These are phyloP conservation scores for Amphiprion percula DNA, from an alignment of 2,113 vertebrate genomes.

Conservation along the genomic window DNA sequence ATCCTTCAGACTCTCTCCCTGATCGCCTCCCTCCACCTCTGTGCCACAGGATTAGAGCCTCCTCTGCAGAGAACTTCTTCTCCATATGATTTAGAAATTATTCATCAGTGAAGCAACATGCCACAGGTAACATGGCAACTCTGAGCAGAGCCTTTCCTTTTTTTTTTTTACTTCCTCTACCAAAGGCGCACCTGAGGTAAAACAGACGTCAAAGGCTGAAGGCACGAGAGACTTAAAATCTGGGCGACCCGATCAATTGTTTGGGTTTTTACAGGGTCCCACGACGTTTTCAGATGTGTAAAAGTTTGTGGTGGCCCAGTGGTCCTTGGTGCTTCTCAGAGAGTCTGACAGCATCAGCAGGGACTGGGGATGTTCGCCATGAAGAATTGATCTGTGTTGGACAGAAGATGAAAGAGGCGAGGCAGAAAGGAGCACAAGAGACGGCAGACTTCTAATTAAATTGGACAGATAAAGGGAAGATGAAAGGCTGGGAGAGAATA, in stretches of 20 bases:
- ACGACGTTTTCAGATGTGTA: slow-evolving; percentile 31
- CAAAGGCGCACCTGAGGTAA: background rate
- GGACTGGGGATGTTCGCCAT: slow-evolving; percentile 29
- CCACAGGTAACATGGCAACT: slow-evolving; percentile 17
- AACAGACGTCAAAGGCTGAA: background rate
- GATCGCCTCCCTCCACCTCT: slow-evolving; percentile 3
- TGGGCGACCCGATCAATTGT: background rate
- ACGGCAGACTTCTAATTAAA: slow-evolving; percentile 69
- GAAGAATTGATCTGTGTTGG: slow-evolving; percentile 73
- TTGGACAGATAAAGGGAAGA: slow-evolving; percentile 66
- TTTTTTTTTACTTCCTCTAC: background rate
- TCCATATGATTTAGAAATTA: slow-evolving; percentile 54
- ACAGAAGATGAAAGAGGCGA: slow-evolving; percentile 74
- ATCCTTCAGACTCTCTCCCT: background rate
- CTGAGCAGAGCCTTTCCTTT: background rate
- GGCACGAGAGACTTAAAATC: background rate
- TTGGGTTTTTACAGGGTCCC: slow-evolving; percentile 15
- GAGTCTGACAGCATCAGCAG: slow-evolving; percentile 33
- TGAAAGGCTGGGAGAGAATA: slow-evolving; percentile 59
- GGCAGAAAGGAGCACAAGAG: slow-evolving; percentile 40
- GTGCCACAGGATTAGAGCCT: slow-evolving; percentile 23
- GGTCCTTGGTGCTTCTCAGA: slow-evolving; percentile 19
- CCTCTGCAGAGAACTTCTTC: slow-evolving; percentile 25
- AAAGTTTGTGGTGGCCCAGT: slow-evolving; percentile 14
- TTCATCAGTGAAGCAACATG: slow-evolving; percentile 47